Evolutionary conservation across 1,140 invertebrate genomes (phyloP).

Genomic region (Scaptomyza montana): DNA sequence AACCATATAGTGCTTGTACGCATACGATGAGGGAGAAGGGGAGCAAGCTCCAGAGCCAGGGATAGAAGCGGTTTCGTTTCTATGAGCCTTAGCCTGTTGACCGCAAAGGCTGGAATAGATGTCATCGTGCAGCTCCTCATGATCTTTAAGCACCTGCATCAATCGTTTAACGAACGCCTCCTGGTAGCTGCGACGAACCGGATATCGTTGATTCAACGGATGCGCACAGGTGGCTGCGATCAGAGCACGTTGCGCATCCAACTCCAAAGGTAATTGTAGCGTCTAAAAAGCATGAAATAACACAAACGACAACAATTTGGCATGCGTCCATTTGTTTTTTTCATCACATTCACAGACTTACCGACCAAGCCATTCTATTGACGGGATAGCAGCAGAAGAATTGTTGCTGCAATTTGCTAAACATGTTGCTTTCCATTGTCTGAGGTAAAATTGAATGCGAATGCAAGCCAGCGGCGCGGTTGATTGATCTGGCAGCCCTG

Average conservation of each 20-base stretch:
- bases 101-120: slow-evolving; percentile 66
- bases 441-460: background rate
- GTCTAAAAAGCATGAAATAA: slow-evolving; percentile 24
- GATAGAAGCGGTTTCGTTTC: background rate
- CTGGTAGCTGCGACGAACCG: slow-evolving; percentile 69
- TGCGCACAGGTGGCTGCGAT: slow-evolving; percentile 62
- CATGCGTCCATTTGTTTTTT: background rate
- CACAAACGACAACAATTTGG: background rate
- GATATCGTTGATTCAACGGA: slow-evolving; percentile 56
- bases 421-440: slow-evolving; percentile 46
- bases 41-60: background rate
- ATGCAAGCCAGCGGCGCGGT: background rate
- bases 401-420: slow-evolving; percentile 61
- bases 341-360: slow-evolving; percentile 32
- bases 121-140: slow-evolving; percentile 71
- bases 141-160: slow-evolving; percentile 57
- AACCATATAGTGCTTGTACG: slow-evolving; percentile 76
- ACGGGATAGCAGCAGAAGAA: slow-evolving; percentile 74
- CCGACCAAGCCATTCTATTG: slow-evolving; percentile 72
- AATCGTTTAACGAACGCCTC: slow-evolving; percentile 75
- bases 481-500: slow-evolving; percentile 34
- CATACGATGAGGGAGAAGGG: slow-evolving; percentile 31
- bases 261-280: slow-evolving; percentile 51
- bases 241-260: slow-evolving; percentile 67
- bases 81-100: slow-evolving; percentile 23